phyloP scores from a whole-genome alignment of 2,888 invertebrate genomes.

The Epistrophe eligans region DNA sequence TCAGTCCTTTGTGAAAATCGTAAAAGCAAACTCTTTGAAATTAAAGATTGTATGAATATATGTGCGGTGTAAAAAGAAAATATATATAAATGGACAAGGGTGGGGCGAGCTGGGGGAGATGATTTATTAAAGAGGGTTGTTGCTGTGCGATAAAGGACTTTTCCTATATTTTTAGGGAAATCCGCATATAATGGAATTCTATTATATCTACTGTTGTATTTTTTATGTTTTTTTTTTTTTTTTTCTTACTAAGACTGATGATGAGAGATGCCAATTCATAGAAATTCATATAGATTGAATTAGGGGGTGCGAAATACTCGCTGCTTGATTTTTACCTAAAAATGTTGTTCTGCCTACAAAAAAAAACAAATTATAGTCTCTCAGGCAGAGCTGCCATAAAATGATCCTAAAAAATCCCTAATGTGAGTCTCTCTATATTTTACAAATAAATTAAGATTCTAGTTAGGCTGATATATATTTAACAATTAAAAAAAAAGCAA shows the following conservation, averaged over 20 bases:
- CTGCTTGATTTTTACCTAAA: constrained; percentile 22
- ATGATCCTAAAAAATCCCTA: constrained; percentile 30
- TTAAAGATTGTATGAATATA: constrained; percentile 21
- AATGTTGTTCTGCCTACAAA: not conserved
- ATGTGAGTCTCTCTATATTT: constrained; percentile 50
- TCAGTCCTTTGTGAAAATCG: constrained; percentile 54
- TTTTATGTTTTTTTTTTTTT: constrained; percentile 43
- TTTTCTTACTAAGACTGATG: constrained; percentile 64
- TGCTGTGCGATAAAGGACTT: constrained; percentile 50
- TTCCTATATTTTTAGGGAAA: constrained; percentile 15
- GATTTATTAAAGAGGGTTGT: constrained; percentile 58
- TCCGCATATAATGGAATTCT: constrained; percentile 14
- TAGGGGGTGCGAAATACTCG: not conserved
- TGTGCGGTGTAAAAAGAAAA: not conserved
- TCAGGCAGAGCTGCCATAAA: constrained; percentile 27
- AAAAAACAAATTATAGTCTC: constrained; percentile 16
- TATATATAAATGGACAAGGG: not conserved
- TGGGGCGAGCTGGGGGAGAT: constrained; percentile 6
- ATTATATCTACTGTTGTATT: constrained; percentile 46
- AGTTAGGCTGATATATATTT: constrained; percentile 69
- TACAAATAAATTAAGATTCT: constrained; percentile 49
- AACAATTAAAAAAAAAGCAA: constrained; percentile 19
- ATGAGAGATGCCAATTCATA: constrained; percentile 56
- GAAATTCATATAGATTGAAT: not conserved
- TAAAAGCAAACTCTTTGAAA: constrained; percentile 56